A percentile compares a stretch with the other conserved stretches of the same genome.
phyloP scores from a whole-genome alignment of 1,140 invertebrate species.

The Drosophila subpulchrella region DNA sequence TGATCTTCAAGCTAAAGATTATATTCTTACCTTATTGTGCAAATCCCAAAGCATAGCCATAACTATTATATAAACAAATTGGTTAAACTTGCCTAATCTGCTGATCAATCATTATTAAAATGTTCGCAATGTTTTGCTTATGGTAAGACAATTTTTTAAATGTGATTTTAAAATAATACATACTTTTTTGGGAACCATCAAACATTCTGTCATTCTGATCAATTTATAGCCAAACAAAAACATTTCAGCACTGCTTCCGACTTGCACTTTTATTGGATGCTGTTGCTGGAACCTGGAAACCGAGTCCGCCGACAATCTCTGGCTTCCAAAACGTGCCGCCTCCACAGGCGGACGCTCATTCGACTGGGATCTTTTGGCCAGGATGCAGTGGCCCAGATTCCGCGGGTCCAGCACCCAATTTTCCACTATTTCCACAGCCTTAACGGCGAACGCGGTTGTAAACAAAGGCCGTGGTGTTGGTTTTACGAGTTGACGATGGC shows the following conservation, averaged over 20 bases:
- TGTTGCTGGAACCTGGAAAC: constrained; percentile 48
- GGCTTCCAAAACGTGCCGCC: constrained; percentile 53
- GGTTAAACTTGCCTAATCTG: no score
- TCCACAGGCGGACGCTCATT: constrained; percentile 73
- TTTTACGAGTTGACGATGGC: constrained; percentile 63
- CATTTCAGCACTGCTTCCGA: constrained; percentile 19
- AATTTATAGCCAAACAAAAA: not conserved
- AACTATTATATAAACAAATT: no score
- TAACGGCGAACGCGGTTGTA: constrained; percentile 38
- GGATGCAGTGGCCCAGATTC: constrained; percentile 55
- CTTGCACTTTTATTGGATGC: constrained; percentile 61
- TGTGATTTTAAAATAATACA: no score
- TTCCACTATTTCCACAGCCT: constrained; percentile 52
- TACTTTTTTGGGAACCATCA: not conserved
- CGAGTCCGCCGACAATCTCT: constrained; percentile 28
- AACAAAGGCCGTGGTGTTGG: constrained; percentile 40
- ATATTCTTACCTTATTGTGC: no score
- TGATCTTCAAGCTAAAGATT: no score
- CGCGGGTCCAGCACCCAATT: constrained; percentile 31
- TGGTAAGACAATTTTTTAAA: no score
- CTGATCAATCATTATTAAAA: no score
- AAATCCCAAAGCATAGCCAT: no score
- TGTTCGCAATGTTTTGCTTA: no score
- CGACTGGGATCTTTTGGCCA: constrained; percentile 68
- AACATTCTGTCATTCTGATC: not conserved